These are phyloP conservation scores for Exocentrus adspersus DNA, from an alignment of 2,888 invertebrate genomes.

Conservation along the genomic window DNA sequence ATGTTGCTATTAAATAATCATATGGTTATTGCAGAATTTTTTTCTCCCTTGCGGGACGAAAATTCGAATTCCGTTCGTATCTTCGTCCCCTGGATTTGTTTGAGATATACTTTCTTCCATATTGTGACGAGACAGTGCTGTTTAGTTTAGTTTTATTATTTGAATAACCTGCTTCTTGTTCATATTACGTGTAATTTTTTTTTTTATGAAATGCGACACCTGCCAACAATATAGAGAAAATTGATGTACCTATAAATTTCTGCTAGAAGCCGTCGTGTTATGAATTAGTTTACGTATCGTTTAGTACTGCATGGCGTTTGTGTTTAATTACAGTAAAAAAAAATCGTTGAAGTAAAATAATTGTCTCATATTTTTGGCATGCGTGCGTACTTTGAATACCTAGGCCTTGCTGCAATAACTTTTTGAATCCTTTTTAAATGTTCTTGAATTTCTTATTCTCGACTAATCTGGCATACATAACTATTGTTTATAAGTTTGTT, in stretches of 20 bases:
- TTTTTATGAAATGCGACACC: conserved; percentile 18
- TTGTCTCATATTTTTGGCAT: conserved; percentile 6
- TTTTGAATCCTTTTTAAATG: conserved; percentile 42
- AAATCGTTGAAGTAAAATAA: neutral
- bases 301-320: too few species aligned
- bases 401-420: conserved; percentile 49
- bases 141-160: conserved; percentile 41
- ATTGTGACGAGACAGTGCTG: conserved; percentile 42
- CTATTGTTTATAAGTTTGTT: conserved; percentile 47
- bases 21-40: conserved; percentile 45
- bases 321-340: neutral
- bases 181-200: conserved; percentile 34
- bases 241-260: too few species aligned
- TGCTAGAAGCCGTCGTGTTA: too few species aligned
- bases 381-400: conserved; percentile 1
- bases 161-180: conserved; percentile 43
- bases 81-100: neutral
- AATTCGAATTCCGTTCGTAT: neutral
- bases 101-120: conserved; percentile 1
- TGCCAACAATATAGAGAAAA: conserved; percentile 16
- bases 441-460: conserved; percentile 45
- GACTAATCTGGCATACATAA: conserved; percentile 49
- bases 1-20: conserved; percentile 59
- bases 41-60: conserved; percentile 9
- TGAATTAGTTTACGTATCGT: too few species aligned